Base-by-base conservation (phyloP, 1,140 invertebrate species). In the Metaphire vulgaris region DNA sequence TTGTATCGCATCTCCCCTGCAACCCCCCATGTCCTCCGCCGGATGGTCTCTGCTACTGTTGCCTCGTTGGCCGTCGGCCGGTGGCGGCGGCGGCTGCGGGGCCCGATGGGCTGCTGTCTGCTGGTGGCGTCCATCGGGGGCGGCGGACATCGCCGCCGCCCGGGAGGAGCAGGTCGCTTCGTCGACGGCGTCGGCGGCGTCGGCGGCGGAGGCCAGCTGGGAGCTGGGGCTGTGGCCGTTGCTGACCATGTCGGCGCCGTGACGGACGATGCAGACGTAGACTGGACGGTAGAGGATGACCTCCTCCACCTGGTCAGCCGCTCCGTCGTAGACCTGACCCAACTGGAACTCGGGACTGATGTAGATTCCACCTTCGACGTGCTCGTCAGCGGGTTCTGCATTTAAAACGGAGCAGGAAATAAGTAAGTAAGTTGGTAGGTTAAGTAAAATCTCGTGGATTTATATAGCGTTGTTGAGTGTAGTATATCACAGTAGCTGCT, bases 311-410 rank as follows among this genome's bases (percentile, higher is more conserved):
- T 82, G 79, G 26, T 78, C 68, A 16, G 21, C 73, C 56, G 77
- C 68, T n/a, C 91, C 92, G 83, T 93, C 92, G 83, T 93, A 93
- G 1, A 93, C 92, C 84, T 93, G 91, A 1, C 92, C 92, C 12
- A 93, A 82, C 41, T 92, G 89, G 83, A 93, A 93, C 85, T 93
- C 92, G 0, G 92, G 91, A 28, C 91, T 92, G 33, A 92, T 91
- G 86, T 93, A 93, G 82, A 90, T 90, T 0, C 92, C 92, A 26
- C 92, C 92, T 86, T 93, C 92, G 0, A 92, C 91, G 79, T 91
- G 89, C 28, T 90, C 89, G 71, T 88, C 89, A 14, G 91, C 91
- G 34, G 89, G 88, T 81, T 92, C 92, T 92, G 83, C 21, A 85
- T 56, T 56, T 21, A 56, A 21, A 56, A 56, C 6, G 21, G 21